A percentile compares a stretch with the other conserved stretches of the same genome.
These are phyloP conservation scores for Zalophus californianus DNA, from an alignment of 2,797 vertebrate species.

Conservation along the genomic window DNA sequence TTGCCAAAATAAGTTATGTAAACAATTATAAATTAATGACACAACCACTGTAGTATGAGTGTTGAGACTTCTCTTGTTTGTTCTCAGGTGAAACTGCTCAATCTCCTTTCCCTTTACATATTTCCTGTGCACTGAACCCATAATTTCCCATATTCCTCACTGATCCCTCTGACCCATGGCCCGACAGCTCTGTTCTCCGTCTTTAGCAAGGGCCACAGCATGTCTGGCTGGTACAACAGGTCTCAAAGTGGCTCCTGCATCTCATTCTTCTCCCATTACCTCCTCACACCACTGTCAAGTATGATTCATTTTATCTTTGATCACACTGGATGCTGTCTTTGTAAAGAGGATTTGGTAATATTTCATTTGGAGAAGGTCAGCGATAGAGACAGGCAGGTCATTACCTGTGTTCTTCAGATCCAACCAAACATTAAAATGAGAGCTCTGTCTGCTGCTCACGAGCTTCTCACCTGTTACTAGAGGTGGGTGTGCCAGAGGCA, in stretches of 20 bases:
- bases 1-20: not conserved
- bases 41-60: not conserved
- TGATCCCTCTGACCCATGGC: not conserved
- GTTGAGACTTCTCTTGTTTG: not conserved
- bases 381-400: not conserved
- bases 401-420: not conserved
- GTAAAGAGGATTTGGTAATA: not conserved
- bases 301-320: not conserved
- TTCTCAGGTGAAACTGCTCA: not conserved
- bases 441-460: not conserved
- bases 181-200: not conserved
- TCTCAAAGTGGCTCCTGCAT: not conserved
- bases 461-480: not conserved
- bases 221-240: fast-evolving
- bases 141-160: not conserved
- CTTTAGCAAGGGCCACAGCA: not conserved
- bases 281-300: not conserved
- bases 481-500: not conserved
- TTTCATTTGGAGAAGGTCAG: not conserved
- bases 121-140: not conserved
- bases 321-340: not conserved
- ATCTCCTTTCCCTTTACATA: not conserved
- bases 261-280: no score
- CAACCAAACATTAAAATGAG: not conserved
- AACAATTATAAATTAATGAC: not conserved